These are phyloP conservation scores for Chymomyza fuscimana DNA, from an alignment of 2,888 invertebrate genomes.

Conservation along the genomic window DNA sequence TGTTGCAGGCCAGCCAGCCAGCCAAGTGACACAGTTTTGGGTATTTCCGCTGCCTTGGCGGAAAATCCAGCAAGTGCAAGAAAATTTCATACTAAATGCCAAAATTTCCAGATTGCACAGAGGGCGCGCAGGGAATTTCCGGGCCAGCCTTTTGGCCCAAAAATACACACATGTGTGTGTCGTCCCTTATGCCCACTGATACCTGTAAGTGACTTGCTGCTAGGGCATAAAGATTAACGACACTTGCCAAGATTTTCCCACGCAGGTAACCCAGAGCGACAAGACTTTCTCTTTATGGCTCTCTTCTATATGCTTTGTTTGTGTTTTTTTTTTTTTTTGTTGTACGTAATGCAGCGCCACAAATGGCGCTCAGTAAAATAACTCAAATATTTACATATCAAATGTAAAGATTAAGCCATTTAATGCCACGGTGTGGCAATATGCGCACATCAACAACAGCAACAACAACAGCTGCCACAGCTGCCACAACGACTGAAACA, in stretches of 20 bases:
- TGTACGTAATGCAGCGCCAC: background rate
- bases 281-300: conserved; percentile 13
- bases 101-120: conserved; percentile 40
- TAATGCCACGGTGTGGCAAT: background rate
- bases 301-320: background rate
- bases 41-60: conserved; percentile 57
- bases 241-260: conserved; percentile 52
- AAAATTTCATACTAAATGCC: conserved; percentile 56
- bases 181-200: background rate
- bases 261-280: conserved; percentile 44
- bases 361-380: conserved; percentile 1
- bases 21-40: conserved; percentile 26
- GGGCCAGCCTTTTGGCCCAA: conserved; percentile 30
- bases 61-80: conserved; percentile 51
- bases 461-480: conserved; percentile 6
- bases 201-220: background rate
- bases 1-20: conserved; percentile 4
- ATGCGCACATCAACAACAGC: background rate
- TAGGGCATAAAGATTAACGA: conserved; percentile 4
- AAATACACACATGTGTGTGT: conserved; percentile 47
- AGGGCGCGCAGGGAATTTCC: conserved; percentile 60
- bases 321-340: background rate
- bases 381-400: conserved; percentile 2
- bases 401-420: conserved; percentile 17
- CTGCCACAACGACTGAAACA: background rate